These are phyloP conservation scores for Trialeurodes vaporariorum DNA, from an alignment of 1,140 invertebrate species.

Conservation along the genomic window DNA sequence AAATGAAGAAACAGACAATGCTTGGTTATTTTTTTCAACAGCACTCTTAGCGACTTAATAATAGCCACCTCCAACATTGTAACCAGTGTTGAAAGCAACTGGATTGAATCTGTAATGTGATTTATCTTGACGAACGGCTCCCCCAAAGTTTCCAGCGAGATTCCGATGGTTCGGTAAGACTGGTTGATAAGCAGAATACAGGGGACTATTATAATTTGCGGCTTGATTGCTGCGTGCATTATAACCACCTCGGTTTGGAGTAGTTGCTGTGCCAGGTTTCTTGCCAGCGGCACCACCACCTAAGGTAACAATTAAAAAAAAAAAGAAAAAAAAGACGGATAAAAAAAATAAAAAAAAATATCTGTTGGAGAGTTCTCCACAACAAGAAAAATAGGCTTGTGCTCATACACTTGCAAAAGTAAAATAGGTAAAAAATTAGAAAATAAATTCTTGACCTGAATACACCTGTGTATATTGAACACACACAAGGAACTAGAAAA, in stretches of 20 bases:
- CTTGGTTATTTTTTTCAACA: background rate
- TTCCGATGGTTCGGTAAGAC: background rate
- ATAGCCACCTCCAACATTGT: slow-evolving; percentile 23
- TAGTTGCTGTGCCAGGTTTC: background rate
- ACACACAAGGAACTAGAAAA: no score
- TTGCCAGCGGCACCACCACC: background rate
- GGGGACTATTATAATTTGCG: background rate
- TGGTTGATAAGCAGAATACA: background rate
- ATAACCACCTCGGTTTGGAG: background rate
- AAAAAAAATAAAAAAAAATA: background rate
- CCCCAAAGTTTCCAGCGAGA: slow-evolving; percentile 9
- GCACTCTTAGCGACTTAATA: background rate
- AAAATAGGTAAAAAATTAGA: no score
- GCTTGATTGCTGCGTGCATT: background rate
- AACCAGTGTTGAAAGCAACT: slow-evolving; percentile 12
- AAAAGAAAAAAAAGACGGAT: background rate
- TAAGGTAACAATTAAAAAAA: background rate
- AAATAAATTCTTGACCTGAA: no score
- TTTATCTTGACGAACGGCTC: slow-evolving; percentile 18
- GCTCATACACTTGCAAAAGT: no score
- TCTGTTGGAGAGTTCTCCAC: background rate
- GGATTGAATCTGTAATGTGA: slow-evolving; percentile 16
- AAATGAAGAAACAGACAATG: background rate
- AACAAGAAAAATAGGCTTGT: no score
- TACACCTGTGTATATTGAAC: no score